Evolutionary conservation across 2,797 vertebrate genomes (phyloP).

Genomic region (Huso huso): DNA sequence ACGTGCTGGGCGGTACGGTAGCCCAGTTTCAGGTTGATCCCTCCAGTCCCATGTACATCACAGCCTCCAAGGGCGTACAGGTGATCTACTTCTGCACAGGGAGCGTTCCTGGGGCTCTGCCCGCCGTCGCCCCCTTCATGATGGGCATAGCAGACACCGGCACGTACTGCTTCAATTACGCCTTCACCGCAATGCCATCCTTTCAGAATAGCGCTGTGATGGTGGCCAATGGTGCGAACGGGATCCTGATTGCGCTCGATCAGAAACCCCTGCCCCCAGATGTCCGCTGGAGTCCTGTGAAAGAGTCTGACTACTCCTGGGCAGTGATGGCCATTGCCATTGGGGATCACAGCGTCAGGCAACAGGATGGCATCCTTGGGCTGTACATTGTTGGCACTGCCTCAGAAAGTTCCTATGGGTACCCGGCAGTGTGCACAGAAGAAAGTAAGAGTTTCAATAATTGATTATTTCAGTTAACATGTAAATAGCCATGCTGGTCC

Average conservation of each 20-base stretch:
- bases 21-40: background rate
- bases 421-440: background rate
- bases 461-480: no score
- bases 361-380: background rate
- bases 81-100: conserved; percentile 3
- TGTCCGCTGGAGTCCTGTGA: background rate
- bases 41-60: background rate
- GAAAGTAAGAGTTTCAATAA: background rate
- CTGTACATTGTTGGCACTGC: background rate
- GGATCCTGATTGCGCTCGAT: background rate
- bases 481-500: no score
- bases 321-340: background rate
- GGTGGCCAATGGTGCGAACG: background rate
- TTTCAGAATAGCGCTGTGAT: background rate
- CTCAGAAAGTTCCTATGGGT: background rate
- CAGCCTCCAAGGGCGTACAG: background rate
- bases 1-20: background rate
- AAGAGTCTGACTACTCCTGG: background rate
- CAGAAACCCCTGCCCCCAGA: background rate
- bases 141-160: background rate
- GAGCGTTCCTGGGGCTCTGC: background rate
- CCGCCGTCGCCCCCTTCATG: background rate
- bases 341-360: background rate
- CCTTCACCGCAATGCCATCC: background rate
- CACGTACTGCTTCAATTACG: background rate